These are phyloP conservation scores for Hedya salicella DNA, from an alignment of 2,888 invertebrate genomes.

Conservation along the genomic window DNA sequence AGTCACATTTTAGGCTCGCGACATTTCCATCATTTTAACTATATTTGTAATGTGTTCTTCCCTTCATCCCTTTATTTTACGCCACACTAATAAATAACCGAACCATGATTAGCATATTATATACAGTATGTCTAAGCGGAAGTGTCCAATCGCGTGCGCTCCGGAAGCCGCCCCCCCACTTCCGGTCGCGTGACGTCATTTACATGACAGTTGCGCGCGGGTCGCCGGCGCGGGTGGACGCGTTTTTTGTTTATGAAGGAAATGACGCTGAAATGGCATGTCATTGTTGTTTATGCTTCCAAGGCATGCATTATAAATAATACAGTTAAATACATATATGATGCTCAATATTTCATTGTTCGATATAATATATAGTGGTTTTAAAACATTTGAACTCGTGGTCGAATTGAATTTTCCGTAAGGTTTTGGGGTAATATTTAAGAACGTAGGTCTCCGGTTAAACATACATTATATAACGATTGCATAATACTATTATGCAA, in stretches of 20 bases:
- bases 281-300: conserved; percentile 35
- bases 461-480: no score
- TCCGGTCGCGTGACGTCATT: conserved; percentile 85
- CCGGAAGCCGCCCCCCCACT: conserved; percentile 78
- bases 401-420: no score
- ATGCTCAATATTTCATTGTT: no score
- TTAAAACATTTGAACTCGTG: no score
- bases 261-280: conserved; percentile 55
- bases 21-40: no score
- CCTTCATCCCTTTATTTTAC: conserved; percentile 12
- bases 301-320: no score
- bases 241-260: conserved; percentile 70
- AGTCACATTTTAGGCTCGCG: no score
- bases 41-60: background rate
- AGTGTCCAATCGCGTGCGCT: conserved; percentile 83
- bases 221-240: conserved; percentile 67
- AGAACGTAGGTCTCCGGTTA: no score
- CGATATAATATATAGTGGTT: no score
- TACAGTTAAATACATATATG: no score
- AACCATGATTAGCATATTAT: conserved; percentile 83
- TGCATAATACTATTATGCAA: no score
- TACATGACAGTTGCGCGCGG: conserved; percentile 76
- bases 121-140: conserved; percentile 75
- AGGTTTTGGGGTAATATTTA: no score
- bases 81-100: conserved; percentile 70